These are phyloP conservation scores for Papilio polytes DNA, from an alignment of 1,140 invertebrate species.

Conservation along the genomic window DNA sequence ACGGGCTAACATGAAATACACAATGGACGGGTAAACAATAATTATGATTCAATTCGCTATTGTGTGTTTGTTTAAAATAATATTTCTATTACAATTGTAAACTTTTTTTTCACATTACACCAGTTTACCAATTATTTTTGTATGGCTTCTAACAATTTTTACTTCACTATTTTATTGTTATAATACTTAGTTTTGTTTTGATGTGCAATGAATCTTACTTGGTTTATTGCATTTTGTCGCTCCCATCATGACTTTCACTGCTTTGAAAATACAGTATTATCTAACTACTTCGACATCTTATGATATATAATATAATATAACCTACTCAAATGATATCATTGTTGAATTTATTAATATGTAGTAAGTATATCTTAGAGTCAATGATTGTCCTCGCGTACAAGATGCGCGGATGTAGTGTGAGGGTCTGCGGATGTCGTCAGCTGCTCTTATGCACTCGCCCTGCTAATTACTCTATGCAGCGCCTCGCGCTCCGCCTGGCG, in stretches of 20 bases:
- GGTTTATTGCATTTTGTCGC: too few relatives aligned
- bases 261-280: too few relatives aligned
- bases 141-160: neutral
- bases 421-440: constrained; percentile 40
- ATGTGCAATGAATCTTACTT: too few relatives aligned
- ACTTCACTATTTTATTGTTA: neutral
- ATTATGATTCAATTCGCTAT: constrained; percentile 42
- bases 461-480: constrained; percentile 42
- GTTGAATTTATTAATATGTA: neutral
- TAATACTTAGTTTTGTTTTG: neutral
- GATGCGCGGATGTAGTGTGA: constrained; percentile 25
- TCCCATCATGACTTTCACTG: too few relatives aligned
- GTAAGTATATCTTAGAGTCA: too few relatives aligned
- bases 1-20: constrained; percentile 51
- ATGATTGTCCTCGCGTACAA: constrained; percentile 4
- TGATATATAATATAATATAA: too few relatives aligned
- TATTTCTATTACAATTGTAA: neutral
- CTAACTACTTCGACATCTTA: too few relatives aligned
- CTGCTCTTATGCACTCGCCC: constrained; percentile 41
- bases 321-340: too few relatives aligned
- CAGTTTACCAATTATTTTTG: neutral
- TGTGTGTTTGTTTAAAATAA: constrained; percentile 30
- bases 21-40: constrained; percentile 59
- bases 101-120: neutral
- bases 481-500: constrained; percentile 16